Evolutionary conservation across 30 jellyfish, hydroid and myxozoan species (phyloP).

Genomic region (Aurelia sp.): DNA sequence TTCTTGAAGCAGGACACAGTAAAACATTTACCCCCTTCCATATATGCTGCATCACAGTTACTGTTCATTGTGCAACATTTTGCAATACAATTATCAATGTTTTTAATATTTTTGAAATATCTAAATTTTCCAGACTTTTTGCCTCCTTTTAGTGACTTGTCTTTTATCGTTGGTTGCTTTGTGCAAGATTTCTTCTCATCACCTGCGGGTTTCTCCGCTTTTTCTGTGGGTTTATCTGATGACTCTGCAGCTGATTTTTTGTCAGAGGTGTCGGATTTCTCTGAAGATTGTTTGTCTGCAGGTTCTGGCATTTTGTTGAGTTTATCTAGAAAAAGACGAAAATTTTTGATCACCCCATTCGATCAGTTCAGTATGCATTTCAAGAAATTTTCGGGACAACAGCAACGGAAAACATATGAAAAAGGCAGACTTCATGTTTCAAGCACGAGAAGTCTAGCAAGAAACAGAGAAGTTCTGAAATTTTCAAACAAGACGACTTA

Average conservation of each 20-base stretch:
- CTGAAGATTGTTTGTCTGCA: conserved; percentile 10
- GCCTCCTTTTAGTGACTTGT: conserved; percentile 84
- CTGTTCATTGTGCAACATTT: conserved; percentile 80
- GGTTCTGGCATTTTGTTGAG: conserved; percentile 37
- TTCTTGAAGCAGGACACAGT: conserved; percentile 76
- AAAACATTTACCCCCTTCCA: conserved; percentile 93
- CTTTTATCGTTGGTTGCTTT: conserved; percentile 59
- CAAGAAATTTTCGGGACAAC: too few relatives aligned
- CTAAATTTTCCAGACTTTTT: conserved; percentile 94
- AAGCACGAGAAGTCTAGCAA: too few relatives aligned
- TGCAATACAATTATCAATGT: conserved; percentile 79
- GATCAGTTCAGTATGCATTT: too few relatives aligned
- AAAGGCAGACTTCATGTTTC: too few relatives aligned
- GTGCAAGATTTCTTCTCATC: conserved; percentile 48
- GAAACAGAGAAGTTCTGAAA: too few relatives aligned
- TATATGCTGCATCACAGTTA: conserved; percentile 91
- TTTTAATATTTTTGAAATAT: conserved; percentile 58
- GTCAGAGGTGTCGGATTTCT: conserved; percentile 6
- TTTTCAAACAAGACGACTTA: too few relatives aligned
- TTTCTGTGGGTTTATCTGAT: conserved; percentile 45
- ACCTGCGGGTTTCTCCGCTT: conserved; percentile 35
- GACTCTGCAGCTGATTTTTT: neutral
- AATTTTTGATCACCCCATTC: too few relatives aligned
- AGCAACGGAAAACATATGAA: too few relatives aligned
- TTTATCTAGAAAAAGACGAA: conserved; percentile 17